phyloP scores from a whole-genome alignment of 2,888 invertebrate genomes.

The Lamproptera curius region DNA sequence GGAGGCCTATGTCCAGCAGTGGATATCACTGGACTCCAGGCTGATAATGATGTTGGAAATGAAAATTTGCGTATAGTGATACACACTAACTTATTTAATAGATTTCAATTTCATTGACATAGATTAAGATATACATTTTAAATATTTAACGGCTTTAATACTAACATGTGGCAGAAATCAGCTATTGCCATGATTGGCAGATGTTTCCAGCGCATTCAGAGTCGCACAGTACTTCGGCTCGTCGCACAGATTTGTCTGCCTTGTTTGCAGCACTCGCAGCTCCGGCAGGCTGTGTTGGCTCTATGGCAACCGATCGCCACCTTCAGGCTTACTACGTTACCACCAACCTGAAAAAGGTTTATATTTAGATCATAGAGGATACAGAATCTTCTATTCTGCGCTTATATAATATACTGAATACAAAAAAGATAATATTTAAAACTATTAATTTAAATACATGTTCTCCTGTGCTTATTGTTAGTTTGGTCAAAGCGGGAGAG shows the following conservation, averaged over 20 bases:
- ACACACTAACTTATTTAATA: no score
- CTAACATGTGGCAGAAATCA: no score
- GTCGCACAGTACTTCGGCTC: slow-evolving; percentile 94
- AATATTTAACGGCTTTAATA: no score
- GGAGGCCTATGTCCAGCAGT: no score
- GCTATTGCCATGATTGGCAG: slow-evolving; percentile 90
- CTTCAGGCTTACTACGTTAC: slow-evolving; percentile 80
- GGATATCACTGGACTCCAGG: no score
- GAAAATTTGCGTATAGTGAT: no score
- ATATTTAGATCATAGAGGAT: not conserved
- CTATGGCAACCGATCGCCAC: slow-evolving; percentile 95
- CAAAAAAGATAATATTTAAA: not conserved
- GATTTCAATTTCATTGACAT: no score
- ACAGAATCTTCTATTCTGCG: no score
- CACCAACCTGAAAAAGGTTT: slow-evolving; percentile 44
- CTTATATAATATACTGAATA: no score
- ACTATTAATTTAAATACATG: not conserved
- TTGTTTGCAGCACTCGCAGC: slow-evolving; percentile 87
- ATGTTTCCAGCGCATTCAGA: slow-evolving; percentile 92
- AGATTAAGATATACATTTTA: no score
- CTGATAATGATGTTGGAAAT: no score
- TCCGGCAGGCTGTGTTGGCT: slow-evolving; percentile 94
- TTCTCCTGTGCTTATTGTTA: not conserved
- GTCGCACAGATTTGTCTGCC: slow-evolving; percentile 94
- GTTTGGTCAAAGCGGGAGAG: not conserved